phyloP scores from a whole-genome alignment of 2,888 invertebrate genomes.

The Trissolcus japonicus region DNA sequence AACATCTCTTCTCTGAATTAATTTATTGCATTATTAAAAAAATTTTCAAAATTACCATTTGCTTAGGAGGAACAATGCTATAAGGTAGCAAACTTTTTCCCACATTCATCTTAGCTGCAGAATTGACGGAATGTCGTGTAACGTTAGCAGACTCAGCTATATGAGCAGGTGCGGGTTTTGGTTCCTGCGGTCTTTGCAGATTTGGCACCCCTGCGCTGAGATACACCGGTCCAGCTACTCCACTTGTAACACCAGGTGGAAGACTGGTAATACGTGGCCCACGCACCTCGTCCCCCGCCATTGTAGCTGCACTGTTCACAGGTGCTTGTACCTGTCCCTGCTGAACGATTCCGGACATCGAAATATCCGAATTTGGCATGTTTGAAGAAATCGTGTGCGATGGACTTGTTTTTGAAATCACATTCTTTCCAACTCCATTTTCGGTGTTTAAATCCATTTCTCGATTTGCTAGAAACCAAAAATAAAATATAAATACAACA shows the following conservation, averaged over 20 bases:
- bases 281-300: slow-evolving; percentile 63
- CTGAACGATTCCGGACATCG: slow-evolving; percentile 62
- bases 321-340: slow-evolving; percentile 73
- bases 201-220: slow-evolving; percentile 71
- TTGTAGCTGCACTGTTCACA: slow-evolving; percentile 69
- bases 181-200: slow-evolving; percentile 66
- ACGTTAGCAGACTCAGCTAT: slow-evolving; percentile 53
- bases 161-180: slow-evolving; percentile 37
- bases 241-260: slow-evolving; percentile 73
- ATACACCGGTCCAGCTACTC: slow-evolving; percentile 72
- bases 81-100: slow-evolving; percentile 88
- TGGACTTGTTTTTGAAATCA: slow-evolving; percentile 74
- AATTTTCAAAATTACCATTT: slow-evolving; percentile 77
- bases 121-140: slow-evolving; percentile 64
- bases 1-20: neutral
- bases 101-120: slow-evolving; percentile 67
- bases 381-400: slow-evolving; percentile 52
- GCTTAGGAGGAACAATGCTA: slow-evolving; percentile 91
- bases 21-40: neutral
- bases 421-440: neutral
- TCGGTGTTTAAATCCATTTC: neutral
- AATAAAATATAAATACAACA: too few relatives aligned
- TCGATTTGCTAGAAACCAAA: too few relatives aligned
- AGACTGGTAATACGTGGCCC: slow-evolving; percentile 73
- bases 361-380: slow-evolving; percentile 5